These are phyloP conservation scores for Notodonta ziczac DNA, from an alignment of 2,888 invertebrate genomes.

Conservation along the genomic window DNA sequence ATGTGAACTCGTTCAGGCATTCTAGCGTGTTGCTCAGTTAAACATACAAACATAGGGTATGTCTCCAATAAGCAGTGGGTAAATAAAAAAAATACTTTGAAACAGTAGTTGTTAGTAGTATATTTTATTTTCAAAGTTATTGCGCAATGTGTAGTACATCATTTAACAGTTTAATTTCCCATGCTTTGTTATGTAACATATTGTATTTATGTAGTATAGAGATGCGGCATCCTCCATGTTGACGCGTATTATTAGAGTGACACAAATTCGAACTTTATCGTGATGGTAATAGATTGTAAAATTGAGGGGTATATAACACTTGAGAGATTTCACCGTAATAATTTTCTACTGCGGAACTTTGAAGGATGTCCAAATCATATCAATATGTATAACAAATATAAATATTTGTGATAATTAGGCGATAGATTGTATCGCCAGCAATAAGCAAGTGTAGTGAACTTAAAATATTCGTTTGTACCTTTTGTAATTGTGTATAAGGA, in stretches of 20 bases:
- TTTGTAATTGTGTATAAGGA: constrained; percentile 33
- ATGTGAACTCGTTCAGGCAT: too few relatives aligned
- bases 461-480: constrained; percentile 20
- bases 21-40: too few relatives aligned
- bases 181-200: constrained; percentile 43
- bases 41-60: neutral
- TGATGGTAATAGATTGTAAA: neutral
- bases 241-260: constrained; percentile 2
- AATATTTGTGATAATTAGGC: constrained; percentile 5
- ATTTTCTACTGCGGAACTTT: constrained; percentile 19
- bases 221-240: constrained; percentile 24
- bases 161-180: constrained; percentile 14
- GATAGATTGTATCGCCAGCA: constrained; percentile 30
- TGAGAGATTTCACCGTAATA: neutral
- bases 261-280: neutral
- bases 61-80: neutral
- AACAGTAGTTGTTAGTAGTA: neutral
- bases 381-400: constrained; percentile 35
- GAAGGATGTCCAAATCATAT: constrained; percentile 43
- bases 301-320: neutral
- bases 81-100: neutral
- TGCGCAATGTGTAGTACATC: constrained; percentile 17
- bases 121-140: constrained; percentile 26
- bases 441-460: constrained; percentile 24
- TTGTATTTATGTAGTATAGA: constrained; percentile 40